These are phyloP conservation scores for Knipowitschia caucasica DNA, from an alignment of 2,797 vertebrate species.

Conservation along the genomic window DNA sequence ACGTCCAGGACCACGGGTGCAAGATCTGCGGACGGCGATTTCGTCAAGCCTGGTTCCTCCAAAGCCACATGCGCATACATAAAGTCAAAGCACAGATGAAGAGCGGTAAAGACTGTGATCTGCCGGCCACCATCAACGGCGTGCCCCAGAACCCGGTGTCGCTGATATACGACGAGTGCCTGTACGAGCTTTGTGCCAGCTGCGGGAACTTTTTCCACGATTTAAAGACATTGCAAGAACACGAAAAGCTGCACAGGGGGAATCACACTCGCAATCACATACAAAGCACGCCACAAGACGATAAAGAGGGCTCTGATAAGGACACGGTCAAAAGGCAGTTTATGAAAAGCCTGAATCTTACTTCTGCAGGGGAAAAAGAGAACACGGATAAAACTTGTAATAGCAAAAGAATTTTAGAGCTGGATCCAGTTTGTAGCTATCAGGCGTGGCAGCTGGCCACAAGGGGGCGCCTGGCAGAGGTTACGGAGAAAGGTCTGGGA, in stretches of 20 bases:
- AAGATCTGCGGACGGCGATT: slow-evolving; percentile 95
- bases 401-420: slow-evolving; percentile 83
- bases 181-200: slow-evolving; percentile 92
- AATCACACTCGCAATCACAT: slow-evolving; percentile 29
- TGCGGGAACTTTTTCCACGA: slow-evolving; percentile 94
- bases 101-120: slow-evolving; percentile 69
- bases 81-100: slow-evolving; percentile 82
- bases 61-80: slow-evolving; percentile 98
- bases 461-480: slow-evolving; percentile 87
- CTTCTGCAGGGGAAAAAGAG: slow-evolving; percentile 58
- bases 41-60: slow-evolving; percentile 97
- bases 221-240: slow-evolving; percentile 82
- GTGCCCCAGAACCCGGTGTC: slow-evolving; percentile 84
- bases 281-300: slow-evolving; percentile 35
- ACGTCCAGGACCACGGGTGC: slow-evolving; percentile 91
- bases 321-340: slow-evolving; percentile 74
- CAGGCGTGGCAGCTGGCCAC: slow-evolving; percentile 97
- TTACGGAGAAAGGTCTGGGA: slow-evolving; percentile 83
- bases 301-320: slow-evolving; percentile 40
- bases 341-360: slow-evolving; percentile 84
- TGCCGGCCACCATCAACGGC: slow-evolving; percentile 86
- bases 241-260: slow-evolving; percentile 83
- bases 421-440: slow-evolving; percentile 95
- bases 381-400: slow-evolving; percentile 44
- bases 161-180: slow-evolving; percentile 84